Evolutionary conservation across 2,113 vertebrate species (phyloP).

Genomic region (Vicugna pacos): DNA sequence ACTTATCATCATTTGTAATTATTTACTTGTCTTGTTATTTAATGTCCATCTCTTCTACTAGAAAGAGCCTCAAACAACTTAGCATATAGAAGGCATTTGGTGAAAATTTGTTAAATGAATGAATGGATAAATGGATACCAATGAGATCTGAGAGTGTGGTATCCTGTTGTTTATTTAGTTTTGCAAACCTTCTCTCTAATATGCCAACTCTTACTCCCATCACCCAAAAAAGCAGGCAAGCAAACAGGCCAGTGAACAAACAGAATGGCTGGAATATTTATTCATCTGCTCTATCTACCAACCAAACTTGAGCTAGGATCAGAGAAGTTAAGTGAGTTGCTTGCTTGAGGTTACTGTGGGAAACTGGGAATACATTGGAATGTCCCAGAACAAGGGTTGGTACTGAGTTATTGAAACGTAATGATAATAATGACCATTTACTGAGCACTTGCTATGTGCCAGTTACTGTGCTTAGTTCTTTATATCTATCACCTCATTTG

Average conservation of each 20-base stretch:
- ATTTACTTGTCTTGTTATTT: not conserved
- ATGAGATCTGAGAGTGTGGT: not conserved
- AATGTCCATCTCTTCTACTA: not conserved
- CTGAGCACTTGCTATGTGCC: not conserved
- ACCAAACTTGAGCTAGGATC: not conserved
- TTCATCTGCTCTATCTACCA: not conserved
- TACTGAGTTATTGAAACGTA: not conserved
- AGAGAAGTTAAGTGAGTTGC: not conserved
- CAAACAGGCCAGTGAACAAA: not conserved
- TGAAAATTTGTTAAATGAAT: no score
- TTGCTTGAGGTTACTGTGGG: not conserved
- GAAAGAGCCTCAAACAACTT: not conserved
- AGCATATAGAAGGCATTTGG: not conserved
- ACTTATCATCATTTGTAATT: not conserved
- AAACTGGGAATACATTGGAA: not conserved
- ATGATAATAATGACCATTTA: not conserved
- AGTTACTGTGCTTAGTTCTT: not conserved
- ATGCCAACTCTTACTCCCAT: not conserved
- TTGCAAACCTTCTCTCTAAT: not conserved
- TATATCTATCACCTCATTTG: not conserved
- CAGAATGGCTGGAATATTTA: not conserved
- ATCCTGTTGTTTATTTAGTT: not conserved
- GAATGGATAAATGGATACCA: not conserved
- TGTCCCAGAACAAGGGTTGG: not conserved
- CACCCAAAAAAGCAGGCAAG: not conserved